These are phyloP conservation scores for Notodonta ziczac DNA, from an alignment of 2,888 invertebrate species.

Conservation along the genomic window DNA sequence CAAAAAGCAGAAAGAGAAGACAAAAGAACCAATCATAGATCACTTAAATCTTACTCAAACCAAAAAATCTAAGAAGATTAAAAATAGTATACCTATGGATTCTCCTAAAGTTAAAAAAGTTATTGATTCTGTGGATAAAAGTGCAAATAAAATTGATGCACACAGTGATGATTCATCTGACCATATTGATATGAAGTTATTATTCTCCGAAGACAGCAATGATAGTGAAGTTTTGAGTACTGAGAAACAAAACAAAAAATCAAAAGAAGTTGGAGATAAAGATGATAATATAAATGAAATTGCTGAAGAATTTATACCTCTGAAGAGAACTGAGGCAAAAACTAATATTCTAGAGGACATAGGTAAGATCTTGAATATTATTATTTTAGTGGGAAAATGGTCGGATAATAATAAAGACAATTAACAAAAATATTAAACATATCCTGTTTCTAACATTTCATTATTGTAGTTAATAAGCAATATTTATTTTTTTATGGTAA, in stretches of 20 bases:
- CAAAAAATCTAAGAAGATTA: constrained; percentile 48
- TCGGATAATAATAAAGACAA: no score
- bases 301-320: constrained; percentile 55
- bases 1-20: constrained; percentile 54
- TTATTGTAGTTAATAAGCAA: no score
- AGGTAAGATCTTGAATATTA: constrained; percentile 40
- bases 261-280: constrained; percentile 14
- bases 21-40: constrained; percentile 59
- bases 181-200: constrained; percentile 66
- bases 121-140: constrained; percentile 24
- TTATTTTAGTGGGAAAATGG: no score
- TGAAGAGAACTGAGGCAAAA: constrained; percentile 61
- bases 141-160: constrained; percentile 11
- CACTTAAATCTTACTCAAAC: constrained; percentile 68
- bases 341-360: constrained; percentile 53
- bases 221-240: constrained; percentile 45
- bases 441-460: no score
- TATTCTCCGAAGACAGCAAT: constrained; percentile 73
- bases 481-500: no score
- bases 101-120: constrained; percentile 17
- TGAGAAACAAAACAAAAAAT: constrained; percentile 23
- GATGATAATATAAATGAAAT: background rate
- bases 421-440: no score
- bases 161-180: constrained; percentile 57
- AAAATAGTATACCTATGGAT: constrained; percentile 20